phyloP scores from a whole-genome alignment of 2,113 vertebrate species.

The Labrus mixtus region DNA sequence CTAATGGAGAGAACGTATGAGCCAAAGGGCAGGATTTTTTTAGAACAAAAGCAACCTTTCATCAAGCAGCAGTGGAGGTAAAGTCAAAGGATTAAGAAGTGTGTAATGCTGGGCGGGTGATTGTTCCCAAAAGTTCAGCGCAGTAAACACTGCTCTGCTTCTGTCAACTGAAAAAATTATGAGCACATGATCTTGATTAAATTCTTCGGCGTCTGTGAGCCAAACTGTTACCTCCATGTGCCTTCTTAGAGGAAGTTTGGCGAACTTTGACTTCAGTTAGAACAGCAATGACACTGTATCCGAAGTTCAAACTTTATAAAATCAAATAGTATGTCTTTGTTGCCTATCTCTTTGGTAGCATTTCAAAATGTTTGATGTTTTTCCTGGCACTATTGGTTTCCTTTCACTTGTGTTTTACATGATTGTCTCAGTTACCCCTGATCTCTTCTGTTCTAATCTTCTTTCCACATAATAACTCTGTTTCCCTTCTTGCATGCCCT shows the following conservation, averaged over 20 bases:
- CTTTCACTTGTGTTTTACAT: background rate
- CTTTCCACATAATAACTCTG: background rate
- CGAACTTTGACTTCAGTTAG: background rate
- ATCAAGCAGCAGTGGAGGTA: constrained; percentile 29
- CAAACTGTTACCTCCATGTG: background rate
- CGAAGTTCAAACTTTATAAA: background rate
- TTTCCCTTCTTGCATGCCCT: background rate
- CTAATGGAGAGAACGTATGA: background rate
- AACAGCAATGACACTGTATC: background rate
- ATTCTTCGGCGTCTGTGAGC: background rate
- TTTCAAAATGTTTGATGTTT: background rate
- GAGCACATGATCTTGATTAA: constrained; percentile 46
- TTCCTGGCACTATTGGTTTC: background rate
- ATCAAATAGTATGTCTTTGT: too few species aligned
- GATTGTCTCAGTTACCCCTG: background rate
- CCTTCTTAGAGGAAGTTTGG: background rate
- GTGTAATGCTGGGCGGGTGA: constrained; percentile 41
- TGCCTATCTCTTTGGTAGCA: too few species aligned
- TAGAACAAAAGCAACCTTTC: constrained; percentile 61
- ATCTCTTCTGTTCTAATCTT: constrained; percentile 5
- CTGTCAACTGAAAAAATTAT: constrained; percentile 30
- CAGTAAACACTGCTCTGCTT: constrained; percentile 28
- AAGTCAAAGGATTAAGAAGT: constrained; percentile 52
- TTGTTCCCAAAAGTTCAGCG: constrained; percentile 30
- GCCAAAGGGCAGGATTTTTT: constrained; percentile 35